Evolutionary conservation across 2,113 vertebrate species (phyloP), one percentile per base, ranked within the genome.

Genomic region (Chrysochloris asiatica): DNA sequence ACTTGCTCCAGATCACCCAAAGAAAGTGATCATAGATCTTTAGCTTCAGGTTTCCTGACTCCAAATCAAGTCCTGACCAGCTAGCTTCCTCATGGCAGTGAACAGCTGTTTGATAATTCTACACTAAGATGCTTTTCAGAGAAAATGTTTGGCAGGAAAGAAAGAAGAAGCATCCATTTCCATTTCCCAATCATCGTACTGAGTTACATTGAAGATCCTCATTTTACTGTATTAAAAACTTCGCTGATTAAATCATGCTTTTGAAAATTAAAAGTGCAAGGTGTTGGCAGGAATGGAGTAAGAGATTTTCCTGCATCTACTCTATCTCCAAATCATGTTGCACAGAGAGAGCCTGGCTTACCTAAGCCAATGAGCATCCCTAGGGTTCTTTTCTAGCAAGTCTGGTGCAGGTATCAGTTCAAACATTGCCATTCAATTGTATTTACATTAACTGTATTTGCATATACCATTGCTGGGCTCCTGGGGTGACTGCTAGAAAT

Each of bases 201-300:
- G 22, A 82, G 43, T 33, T 33, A 22, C 45, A 45, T 1, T 78
- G 36, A 77, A 78, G 11, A 38, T 59, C 41, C 11, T 45, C 8
- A 28, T 61, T 92, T 87, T 28, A 30, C 26, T 52, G 65, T 83
- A 79, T 61, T 75, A 69, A 75, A 86, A 38, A 75, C 13, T 45
- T 78, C 63, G 61, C 63, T 92, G 50, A 86, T 80, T 3, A 84
- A 65, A 52, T 21, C 8, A 10, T 19, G 65, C 8, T 83, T 86
- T 65, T 83, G 43, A 80, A 86, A 76, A 54, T 38, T 45, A 2
- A 16, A 52, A 72, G 59, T 65, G 14, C 30, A 54, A 77, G 14
- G 21, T 59, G 14, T 77, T 47, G 6, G 36, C n/a, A 38, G 17
- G 71, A 76, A 16, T 63, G 5, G 17, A 54, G 36, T 21, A 48